Percentiles rank a stretch among this genome's conserved stretches.
Conservation (phyloP, 2,888 invertebrate genomes). For the Lasioglossum vierecki region DNA sequence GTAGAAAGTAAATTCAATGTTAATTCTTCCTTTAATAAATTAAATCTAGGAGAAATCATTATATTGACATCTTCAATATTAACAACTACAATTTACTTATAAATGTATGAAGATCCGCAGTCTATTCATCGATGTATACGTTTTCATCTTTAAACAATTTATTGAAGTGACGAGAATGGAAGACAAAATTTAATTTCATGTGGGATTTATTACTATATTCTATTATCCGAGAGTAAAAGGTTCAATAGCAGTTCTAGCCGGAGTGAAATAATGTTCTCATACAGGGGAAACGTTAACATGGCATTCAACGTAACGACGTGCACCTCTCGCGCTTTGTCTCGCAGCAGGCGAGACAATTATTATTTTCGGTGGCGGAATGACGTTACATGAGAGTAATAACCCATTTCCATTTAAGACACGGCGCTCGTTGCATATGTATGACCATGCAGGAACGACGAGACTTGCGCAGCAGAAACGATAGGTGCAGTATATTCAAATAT, state of each 20-base stretch:
- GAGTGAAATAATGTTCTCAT: neutral
- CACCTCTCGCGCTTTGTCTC: neutral
- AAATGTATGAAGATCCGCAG: no score
- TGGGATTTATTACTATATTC: neutral
- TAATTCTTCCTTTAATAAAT: no score
- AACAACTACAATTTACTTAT: no score
- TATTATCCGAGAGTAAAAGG: neutral
- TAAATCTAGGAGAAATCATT: no score
- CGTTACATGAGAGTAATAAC: slow-evolving; percentile 16
- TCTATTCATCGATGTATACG: no score
- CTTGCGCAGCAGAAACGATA: slow-evolving; percentile 29
- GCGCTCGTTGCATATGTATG: slow-evolving; percentile 43
- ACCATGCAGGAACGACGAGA: slow-evolving; percentile 33
- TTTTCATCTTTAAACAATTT: neutral
- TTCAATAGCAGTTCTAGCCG: neutral
- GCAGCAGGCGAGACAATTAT: neutral
- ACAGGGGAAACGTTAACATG: neutral
- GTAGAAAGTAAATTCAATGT: no score
- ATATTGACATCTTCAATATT: no score
- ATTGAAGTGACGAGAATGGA: neutral
- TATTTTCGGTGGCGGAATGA: neutral
- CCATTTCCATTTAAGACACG: slow-evolving; percentile 17
- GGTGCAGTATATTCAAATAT: slow-evolving; percentile 47
- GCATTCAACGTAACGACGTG: neutral
- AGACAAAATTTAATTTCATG: neutral